phyloP scores from a whole-genome alignment of 2,113 vertebrate species.

The Catharus fuscescens region DNA sequence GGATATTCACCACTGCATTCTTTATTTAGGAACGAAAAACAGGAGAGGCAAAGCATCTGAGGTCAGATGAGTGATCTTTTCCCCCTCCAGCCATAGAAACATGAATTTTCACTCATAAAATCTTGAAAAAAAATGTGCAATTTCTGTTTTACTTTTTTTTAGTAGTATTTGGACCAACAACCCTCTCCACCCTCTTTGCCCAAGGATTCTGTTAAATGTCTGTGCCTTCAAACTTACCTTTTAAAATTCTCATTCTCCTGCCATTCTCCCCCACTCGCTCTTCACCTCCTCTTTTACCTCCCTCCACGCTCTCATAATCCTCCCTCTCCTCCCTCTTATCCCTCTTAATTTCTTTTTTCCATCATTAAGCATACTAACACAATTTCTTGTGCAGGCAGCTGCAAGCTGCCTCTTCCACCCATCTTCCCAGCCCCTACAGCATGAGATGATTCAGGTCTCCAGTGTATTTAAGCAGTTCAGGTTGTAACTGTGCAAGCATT shows the following conservation, averaged over 20 bases:
- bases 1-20: background rate
- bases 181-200: background rate
- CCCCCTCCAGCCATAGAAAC: background rate
- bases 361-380: background rate
- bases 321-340: too few species aligned
- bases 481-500: background rate
- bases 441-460: background rate
- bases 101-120: background rate
- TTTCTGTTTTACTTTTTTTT: background rate
- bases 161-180: background rate
- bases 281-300: background rate
- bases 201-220: background rate
- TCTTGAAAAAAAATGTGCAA: background rate
- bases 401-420: background rate
- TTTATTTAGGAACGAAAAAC: background rate
- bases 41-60: background rate
- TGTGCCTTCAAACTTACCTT: background rate
- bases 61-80: background rate
- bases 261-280: too few species aligned
- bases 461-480: background rate
- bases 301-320: fast-evolving
- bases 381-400: background rate
- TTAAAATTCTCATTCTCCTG: background rate
- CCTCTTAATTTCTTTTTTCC: background rate
- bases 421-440: background rate